Conservation (phyloP, 2,888 invertebrate genomes). For the Bellardia bayeri region DNA sequence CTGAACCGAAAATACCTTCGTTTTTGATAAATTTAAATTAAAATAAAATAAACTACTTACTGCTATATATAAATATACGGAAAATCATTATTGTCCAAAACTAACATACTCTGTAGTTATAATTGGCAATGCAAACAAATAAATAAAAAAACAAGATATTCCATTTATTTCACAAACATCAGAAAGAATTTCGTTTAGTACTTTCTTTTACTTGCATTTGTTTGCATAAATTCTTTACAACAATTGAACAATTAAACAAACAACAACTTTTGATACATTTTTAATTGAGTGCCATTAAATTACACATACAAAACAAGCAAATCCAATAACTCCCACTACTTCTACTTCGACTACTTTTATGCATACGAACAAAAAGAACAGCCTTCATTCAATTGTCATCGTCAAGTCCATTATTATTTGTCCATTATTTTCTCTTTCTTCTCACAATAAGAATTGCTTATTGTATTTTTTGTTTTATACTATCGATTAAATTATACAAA, state of each 20-base stretch:
- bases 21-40: no score
- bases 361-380: not conserved
- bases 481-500: not conserved
- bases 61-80: no score
- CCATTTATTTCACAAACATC: not conserved
- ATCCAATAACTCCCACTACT: not conserved
- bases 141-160: not conserved
- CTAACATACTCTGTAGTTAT: no score
- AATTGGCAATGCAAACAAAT: no score
- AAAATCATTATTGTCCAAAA: no score
- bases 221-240: not conserved
- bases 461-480: not conserved
- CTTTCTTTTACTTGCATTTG: not conserved
- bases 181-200: not conserved
- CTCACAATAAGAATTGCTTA: not conserved
- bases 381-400: slow-evolving; percentile 6
- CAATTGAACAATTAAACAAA: not conserved
- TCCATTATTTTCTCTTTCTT: not conserved
- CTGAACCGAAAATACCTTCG: no score
- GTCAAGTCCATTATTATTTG: slow-evolving; percentile 5
- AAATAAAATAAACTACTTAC: no score
- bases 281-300: slow-evolving; percentile 1
- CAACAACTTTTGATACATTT: not conserved
- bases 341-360: not conserved
- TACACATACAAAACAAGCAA: not conserved